A percentile compares a stretch with the other conserved stretches of the same genome.
phyloP scores from a whole-genome alignment of 2,113 vertebrate species.

The Serilophus lunatus region DNA sequence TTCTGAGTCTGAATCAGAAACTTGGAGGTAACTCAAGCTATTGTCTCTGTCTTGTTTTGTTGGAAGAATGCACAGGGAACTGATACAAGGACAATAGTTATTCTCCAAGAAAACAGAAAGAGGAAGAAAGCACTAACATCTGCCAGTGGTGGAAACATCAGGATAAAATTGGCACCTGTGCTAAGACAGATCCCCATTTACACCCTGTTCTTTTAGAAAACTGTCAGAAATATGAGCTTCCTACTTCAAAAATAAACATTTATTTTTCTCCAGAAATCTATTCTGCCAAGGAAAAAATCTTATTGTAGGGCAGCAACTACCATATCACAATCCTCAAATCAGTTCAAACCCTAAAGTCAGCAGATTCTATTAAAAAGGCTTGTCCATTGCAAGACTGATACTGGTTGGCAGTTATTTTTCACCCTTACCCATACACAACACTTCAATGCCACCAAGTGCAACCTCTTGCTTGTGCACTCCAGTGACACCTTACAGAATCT shows the following conservation, averaged over 20 bases:
- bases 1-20: background rate
- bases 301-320: background rate
- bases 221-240: background rate
- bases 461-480: background rate
- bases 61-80: background rate
- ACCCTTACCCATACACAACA: background rate
- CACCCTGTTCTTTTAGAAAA: background rate
- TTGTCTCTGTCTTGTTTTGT: background rate
- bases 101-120: background rate
- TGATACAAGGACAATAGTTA: background rate
- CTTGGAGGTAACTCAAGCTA: background rate
- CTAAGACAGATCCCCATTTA: background rate
- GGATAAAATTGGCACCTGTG: background rate
- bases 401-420: background rate
- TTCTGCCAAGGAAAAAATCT: background rate
- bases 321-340: background rate
- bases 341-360: background rate
- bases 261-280: background rate
- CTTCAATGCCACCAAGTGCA: background rate
- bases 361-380: background rate
- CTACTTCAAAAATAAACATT: background rate
- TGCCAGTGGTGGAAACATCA: background rate
- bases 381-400: background rate
- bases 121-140: background rate
- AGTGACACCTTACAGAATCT: background rate